Evolutionary conservation across 2,888 invertebrate species (phyloP).

Genomic region (Biston stratarius): DNA sequence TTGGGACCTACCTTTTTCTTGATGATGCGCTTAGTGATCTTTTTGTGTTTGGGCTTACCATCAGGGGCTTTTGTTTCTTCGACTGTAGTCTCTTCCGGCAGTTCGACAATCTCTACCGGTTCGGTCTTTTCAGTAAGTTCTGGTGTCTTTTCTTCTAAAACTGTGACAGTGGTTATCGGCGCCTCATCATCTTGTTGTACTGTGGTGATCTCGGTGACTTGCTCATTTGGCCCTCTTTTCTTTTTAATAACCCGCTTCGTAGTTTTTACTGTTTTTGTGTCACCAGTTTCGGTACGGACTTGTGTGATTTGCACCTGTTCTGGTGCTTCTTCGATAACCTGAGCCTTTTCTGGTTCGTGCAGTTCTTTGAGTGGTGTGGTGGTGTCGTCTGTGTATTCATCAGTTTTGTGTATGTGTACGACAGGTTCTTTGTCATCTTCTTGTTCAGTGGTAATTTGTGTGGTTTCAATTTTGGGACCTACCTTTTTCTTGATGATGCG

Average conservation of each 20-base stretch:
- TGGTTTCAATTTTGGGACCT: no score
- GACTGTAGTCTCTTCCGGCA: background rate
- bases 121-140: conserved; percentile 57
- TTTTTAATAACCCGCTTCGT: background rate
- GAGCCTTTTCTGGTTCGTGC: no score
- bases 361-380: no score
- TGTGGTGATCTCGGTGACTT: background rate
- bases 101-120: conserved; percentile 16
- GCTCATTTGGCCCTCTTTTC: background rate
- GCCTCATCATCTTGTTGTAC: conserved; percentile 50
- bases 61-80: conserved; percentile 55
- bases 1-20: conserved; percentile 62
- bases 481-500: no score
- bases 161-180: conserved; percentile 47
- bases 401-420: no score
- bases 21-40: conserved; percentile 59
- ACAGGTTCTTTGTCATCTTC: no score
- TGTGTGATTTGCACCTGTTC: no score
- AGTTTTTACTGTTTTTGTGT: no score
- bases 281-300: no score
- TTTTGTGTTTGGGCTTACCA: conserved; percentile 39
- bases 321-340: no score
- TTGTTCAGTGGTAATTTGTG: no score
- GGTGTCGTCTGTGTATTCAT: no score
- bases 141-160: conserved; percentile 54